These are phyloP conservation scores for Tenualosa ilisha DNA, from an alignment of 2,797 vertebrate genomes.

Conservation along the genomic window DNA sequence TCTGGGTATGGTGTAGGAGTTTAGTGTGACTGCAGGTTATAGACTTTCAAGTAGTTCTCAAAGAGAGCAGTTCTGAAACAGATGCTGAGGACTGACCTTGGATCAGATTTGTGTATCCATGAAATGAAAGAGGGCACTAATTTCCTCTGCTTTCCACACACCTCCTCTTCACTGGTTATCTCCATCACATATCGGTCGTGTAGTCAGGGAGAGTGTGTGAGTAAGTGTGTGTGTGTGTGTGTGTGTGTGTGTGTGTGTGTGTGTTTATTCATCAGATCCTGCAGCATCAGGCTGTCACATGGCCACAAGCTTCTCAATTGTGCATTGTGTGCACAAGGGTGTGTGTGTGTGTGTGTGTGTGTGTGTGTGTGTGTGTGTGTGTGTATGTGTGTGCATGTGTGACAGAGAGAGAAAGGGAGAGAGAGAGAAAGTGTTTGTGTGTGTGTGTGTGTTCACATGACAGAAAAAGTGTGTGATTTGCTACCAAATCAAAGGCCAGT, in stretches of 20 bases:
- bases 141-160: background rate
- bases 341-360: constrained; percentile 49
- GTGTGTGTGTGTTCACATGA: background rate
- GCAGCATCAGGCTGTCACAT: constrained; percentile 58
- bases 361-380: background rate
- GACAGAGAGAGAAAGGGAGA: background rate
- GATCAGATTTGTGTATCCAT: constrained; percentile 13
- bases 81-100: background rate
- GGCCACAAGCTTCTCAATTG: constrained; percentile 60
- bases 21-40: background rate
- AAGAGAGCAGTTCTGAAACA: background rate
- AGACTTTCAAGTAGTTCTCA: background rate
- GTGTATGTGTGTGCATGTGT: background rate
- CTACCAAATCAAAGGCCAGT: background rate
- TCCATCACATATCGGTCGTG: background rate
- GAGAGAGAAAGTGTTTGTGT: too few relatives aligned
- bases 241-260: background rate
- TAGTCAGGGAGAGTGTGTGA: background rate
- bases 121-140: background rate
- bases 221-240: background rate
- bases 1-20: background rate
- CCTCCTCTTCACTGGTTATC: background rate
- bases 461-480: background rate
- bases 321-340: constrained; percentile 63
- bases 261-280: constrained; percentile 34